Percentiles rank a stretch among this genome's conserved stretches.
Conservation (phyloP, 1,140 invertebrate species). For the Andrena cerasifolii region DNA sequence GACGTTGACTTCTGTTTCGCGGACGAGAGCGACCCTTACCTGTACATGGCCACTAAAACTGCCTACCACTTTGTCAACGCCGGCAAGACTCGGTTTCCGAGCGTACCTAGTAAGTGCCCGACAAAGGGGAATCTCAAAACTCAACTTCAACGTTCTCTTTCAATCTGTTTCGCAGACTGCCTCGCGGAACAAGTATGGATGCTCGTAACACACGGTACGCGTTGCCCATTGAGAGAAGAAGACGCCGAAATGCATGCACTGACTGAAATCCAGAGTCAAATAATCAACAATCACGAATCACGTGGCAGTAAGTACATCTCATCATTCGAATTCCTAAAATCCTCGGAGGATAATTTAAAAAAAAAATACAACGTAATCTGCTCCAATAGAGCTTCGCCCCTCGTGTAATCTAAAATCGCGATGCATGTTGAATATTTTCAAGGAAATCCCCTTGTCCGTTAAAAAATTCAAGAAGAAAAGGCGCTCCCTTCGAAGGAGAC, state of each 20-base stretch:
- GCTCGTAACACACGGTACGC: constrained; percentile 72
- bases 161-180: constrained; percentile 66
- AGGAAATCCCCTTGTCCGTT: no score
- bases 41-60: constrained; percentile 81
- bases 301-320: constrained; percentile 62
- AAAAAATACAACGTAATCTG: not conserved
- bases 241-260: constrained; percentile 62
- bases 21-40: constrained; percentile 79
- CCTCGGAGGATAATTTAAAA: not conserved
- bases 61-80: constrained; percentile 80
- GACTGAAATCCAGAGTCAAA: constrained; percentile 66
- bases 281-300: constrained; percentile 72
- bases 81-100: constrained; percentile 71
- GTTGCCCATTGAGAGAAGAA: constrained; percentile 67
- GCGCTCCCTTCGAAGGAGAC: not conserved
- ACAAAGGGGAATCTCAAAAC: not conserved
- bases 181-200: constrained; percentile 76
- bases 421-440: not conserved
- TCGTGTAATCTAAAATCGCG: not conserved
- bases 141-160: no score
- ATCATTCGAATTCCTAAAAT: not conserved
- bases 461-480: not conserved
- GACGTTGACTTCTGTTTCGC: constrained; percentile 78
- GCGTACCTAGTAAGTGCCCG: constrained; percentile 75
- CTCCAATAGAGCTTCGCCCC: not conserved